Evolutionary conservation across 2,113 vertebrate species (phyloP), one percentile per base, ranked within the genome.

Genomic region (Microtus oregoni): DNA sequence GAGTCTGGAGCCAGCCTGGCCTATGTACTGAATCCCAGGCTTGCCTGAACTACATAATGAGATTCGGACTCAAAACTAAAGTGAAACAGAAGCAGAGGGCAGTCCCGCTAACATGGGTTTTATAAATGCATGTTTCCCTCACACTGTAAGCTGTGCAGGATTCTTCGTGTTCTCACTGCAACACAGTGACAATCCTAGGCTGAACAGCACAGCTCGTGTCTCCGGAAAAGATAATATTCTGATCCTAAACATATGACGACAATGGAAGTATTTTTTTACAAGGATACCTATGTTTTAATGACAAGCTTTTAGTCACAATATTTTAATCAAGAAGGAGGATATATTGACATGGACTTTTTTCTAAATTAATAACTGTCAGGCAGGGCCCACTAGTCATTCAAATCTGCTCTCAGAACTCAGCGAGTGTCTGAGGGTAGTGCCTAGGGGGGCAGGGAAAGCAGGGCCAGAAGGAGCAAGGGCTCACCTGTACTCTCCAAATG

Each of bases 401-500:
- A 5, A 44, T 38, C 61, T 20, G 0, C 4, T 4, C 5, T 55
- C 0, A 5, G 85, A 83, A 83, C 61, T 38, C 15, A 41, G 20
- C 7, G 30, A 50, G 0, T 30, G 3, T 52, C 15, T 28, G 76
- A 68, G 35, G n/a, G 3, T 1, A 3, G n/a, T 0, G 24, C 1
- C 28, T 35, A 26, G 35, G 11, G 13, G n/a, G 19, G 94, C 82
- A 97, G 50, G 7, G 77, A 79, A 41, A 19, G 32, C 17, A 0
- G 63, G 94, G 52, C 93, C 72, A 88, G 79, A 55, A 68, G 96
- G 77, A 95, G 58, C 90, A 97, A 81, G 86, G 98, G 24, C 99
- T 99, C 98, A 99, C 99, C 99, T 99, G 99, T 99, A 99, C 99
- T 99, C 99, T 98, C 99, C 99, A 98, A 99, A 99, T 10, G 99